Evolutionary conservation across 2,113 vertebrate genomes (phyloP).

Genomic region (Sebastes fasciatus): DNA sequence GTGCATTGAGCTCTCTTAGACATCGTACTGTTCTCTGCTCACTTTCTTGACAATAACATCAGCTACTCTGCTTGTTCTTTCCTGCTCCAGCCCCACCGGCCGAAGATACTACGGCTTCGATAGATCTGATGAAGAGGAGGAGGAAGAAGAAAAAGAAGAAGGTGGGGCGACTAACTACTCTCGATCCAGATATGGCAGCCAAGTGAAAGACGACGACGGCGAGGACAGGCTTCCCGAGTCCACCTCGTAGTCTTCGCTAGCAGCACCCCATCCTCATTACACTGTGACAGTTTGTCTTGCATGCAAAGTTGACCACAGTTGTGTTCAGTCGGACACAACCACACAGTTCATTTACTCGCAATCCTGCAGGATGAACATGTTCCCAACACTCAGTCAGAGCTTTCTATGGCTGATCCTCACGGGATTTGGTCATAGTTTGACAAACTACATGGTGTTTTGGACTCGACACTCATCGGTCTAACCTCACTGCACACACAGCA

Average conservation of each 20-base stretch:
- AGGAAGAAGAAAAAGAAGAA: slow-evolving; percentile 86
- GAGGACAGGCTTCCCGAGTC: slow-evolving; percentile 84
- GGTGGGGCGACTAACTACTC: slow-evolving; percentile 77
- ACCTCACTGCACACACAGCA: slow-evolving; percentile 32
- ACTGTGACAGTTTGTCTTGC: slow-evolving; percentile 30
- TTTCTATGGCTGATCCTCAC: slow-evolving; percentile 12
- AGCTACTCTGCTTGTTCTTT: slow-evolving; percentile 13
- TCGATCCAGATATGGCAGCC: slow-evolving; percentile 79
- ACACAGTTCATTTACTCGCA: slow-evolving; percentile 10
- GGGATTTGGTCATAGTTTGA: slow-evolving; percentile 2
- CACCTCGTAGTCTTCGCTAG: slow-evolving; percentile 53
- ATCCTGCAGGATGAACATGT: slow-evolving; percentile 17
- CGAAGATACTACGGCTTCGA: slow-evolving; percentile 84
- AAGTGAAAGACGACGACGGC: slow-evolving; percentile 85
- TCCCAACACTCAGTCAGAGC: not conserved
- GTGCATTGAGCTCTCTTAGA: not conserved
- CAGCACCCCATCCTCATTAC: not conserved
- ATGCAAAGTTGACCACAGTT: slow-evolving; percentile 39
- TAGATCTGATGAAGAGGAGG: slow-evolving; percentile 90
- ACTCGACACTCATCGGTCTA: slow-evolving; percentile 9
- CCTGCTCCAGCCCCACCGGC: slow-evolving; percentile 86
- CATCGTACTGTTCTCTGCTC: not conserved
- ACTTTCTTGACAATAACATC: slow-evolving; percentile 1
- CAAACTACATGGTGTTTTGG: not conserved
- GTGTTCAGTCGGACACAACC: slow-evolving; percentile 12